Evolutionary conservation across 2,797 vertebrate genomes (phyloP), one percentile per base, ranked within the genome.

Genomic region (Taeniopygia guttata): DNA sequence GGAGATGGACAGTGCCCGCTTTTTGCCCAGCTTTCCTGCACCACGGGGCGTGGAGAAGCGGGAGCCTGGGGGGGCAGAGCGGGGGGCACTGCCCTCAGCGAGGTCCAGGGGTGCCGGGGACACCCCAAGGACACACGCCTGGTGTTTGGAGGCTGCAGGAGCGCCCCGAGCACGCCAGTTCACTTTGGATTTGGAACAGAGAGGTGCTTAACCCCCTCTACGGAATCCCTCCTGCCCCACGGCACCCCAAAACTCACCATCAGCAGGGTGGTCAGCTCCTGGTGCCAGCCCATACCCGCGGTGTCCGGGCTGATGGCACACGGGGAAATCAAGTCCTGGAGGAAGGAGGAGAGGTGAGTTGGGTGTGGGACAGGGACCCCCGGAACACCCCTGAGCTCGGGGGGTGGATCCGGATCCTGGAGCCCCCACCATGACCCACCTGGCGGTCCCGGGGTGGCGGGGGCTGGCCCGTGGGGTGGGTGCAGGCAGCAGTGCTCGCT

Each of bases 1-100:
- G 2, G 99, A 99, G 97, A 99, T 99, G 97, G 99, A 99, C 92
- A 99, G 97, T 0, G 99, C 99, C 75, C 99, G 98, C 98, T 99
- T 99, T 97, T 99, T 99, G 67, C 98, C 99, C 97, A 99, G 88
- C 96, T 99, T 99, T 66, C 99, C 97, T n/a, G 98, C 98, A 34
- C 98, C 99, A 21, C 99, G 99, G 79, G 99, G 98, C 0, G 98
- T 99, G 59, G 99, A 98, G 95, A 99, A 99, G 86, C 99, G 98
- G 2, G 99, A 98, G 62, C 98, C 99, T 99, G 93, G 63, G n/a
- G 21, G 27, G 62, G 85, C 49, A 82, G 87, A 85, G 49, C 7
- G n/a, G 91, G 55, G 36, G 76, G 26, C 52, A 55, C 21, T 20
- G 60, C 76, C 34, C 64, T 95, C 74, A 95, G 77, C 14, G 0